Evolutionary conservation across 2,888 invertebrate genomes (phyloP).

Genomic region (Acanthosoma haemorrhoidale): DNA sequence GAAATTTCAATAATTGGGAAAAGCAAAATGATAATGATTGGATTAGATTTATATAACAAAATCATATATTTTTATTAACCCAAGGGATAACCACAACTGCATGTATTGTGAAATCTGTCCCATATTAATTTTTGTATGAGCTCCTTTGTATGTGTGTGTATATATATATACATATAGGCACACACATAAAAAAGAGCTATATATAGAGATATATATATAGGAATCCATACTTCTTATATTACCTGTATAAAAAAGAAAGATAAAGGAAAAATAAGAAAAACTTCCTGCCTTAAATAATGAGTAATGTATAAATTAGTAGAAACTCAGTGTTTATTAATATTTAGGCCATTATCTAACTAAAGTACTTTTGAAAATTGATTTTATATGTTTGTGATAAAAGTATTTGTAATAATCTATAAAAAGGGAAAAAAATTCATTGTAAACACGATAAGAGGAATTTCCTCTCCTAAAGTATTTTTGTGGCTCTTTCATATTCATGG

Average conservation of each 20-base stretch:
- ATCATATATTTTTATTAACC: no score
- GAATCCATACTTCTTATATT: no score
- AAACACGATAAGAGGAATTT: background rate
- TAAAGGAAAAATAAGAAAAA: background rate
- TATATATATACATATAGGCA: no score
- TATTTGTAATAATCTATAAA: background rate
- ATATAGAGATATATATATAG: no score
- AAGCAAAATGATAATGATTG: no score
- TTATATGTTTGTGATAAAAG: constrained; percentile 10
- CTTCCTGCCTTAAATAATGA: constrained; percentile 8
- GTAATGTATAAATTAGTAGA: constrained; percentile 5
- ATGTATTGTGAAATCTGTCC: no score
- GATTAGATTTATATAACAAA: no score
- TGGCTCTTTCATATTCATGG: background rate
- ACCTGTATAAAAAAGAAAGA: background rate
- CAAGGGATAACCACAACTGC: no score
- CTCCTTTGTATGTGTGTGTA: no score
- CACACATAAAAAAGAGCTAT: no score
- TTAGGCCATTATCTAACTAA: background rate
- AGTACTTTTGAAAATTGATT: background rate
- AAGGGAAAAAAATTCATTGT: background rate
- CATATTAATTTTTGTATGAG: no score
- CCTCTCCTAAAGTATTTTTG: background rate
- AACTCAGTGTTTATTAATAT: background rate
- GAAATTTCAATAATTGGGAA: no score